Base-by-base conservation (phyloP, 1,140 invertebrate genomes). In the Colletes gigas region DNA sequence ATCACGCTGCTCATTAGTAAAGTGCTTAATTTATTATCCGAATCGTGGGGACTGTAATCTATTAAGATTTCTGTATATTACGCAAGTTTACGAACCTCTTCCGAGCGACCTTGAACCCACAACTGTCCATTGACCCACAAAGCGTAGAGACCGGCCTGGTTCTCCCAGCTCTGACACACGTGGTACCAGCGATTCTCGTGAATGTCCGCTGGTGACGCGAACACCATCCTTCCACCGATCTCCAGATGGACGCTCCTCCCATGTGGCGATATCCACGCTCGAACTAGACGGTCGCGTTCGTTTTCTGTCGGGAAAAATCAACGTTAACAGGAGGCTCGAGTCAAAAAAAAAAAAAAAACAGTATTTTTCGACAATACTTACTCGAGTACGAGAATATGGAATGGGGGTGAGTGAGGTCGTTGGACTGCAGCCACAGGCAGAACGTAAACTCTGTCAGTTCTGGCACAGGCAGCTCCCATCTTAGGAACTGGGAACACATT, bases 371-470 rank as follows among this genome's bases (percentile, higher is more conserved):
- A 50, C 50, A 10, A 3, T 50, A 50, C 50, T 50, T 50, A 96
- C 96, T 94, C 44, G 95, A 95, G 85, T 96, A 96, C 7, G 95
- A 95, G 73, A 96, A 94, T 66, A 96, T 91, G 5, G 94, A 95
- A 89, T 96, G 95, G n/a, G 94, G 92, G 65, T 94, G 90, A 0
- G 93, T 93, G 12, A 96, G 88, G 79, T 96, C 95, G 70, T 91
- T 92, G 55, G 95, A 94, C 74, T 94, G 93, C 50, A 96, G 81
- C 96, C 96, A 96, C 7, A 95, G 90, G 84, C 96, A 96, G 81
- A 96, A 95, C 3, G 95, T 96, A 82, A 96, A 96, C 85, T 96
- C 95, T 8, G 88, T 91, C 60, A 96, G 90, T 10, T 94, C 93
- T 5, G 95, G 95, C 3, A 95, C 95, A 50, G 95, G 93, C 15